phyloP scores from a whole-genome alignment of 1,140 invertebrate species.

The Drosophila subobscura region DNA sequence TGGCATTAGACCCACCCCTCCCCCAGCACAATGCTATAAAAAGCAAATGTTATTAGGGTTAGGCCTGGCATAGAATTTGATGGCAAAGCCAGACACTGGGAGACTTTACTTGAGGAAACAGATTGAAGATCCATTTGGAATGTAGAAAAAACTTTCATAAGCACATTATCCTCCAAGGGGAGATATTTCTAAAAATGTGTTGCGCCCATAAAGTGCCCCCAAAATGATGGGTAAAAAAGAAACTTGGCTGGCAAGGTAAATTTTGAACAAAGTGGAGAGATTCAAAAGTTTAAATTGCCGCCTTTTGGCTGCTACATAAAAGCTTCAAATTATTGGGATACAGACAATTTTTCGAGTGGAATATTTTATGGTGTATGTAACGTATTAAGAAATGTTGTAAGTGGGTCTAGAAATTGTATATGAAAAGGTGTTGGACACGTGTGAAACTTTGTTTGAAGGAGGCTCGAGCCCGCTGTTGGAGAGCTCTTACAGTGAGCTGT shows the following conservation, averaged over 20 bases:
- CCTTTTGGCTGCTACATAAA: too few relatives aligned
- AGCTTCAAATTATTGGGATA: too few relatives aligned
- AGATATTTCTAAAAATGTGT: background rate
- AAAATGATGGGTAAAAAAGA: background rate
- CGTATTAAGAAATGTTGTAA: background rate
- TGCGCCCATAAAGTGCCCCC: background rate
- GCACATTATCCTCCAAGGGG: background rate
- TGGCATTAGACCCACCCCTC: slow-evolving; percentile 32
- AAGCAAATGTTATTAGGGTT: slow-evolving; percentile 57
- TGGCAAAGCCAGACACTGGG: background rate
- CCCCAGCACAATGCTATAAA: slow-evolving; percentile 31
- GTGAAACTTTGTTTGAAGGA: too few relatives aligned
- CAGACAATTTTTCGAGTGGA: too few relatives aligned
- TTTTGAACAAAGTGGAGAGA: too few relatives aligned
- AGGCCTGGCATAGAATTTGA: slow-evolving; percentile 24
- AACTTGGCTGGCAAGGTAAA: too few relatives aligned
- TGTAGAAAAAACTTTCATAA: background rate
- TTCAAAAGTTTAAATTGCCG: too few relatives aligned
- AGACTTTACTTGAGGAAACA: background rate
- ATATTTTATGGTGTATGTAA: too few relatives aligned
- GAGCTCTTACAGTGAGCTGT: too few relatives aligned
- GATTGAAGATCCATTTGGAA: slow-evolving; percentile 13
- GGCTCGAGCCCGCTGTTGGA: too few relatives aligned
- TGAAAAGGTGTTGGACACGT: too few relatives aligned
- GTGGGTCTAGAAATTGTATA: background rate